phyloP scores from a whole-genome alignment of 2,113 vertebrate species.

The Psammodynastes pulverulentus region DNA sequence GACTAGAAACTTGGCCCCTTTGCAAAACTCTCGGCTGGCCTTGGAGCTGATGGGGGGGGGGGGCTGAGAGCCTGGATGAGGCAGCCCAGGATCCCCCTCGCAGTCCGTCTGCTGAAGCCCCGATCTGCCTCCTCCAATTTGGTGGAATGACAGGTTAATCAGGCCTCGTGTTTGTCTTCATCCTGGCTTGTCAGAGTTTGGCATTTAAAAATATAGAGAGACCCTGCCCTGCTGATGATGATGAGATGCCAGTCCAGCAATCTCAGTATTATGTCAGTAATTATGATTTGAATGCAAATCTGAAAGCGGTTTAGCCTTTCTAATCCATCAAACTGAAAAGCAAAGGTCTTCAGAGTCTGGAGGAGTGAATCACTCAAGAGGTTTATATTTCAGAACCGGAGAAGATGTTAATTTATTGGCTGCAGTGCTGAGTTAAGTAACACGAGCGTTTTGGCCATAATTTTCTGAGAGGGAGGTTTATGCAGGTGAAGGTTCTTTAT shows the following conservation, averaged over 20 bases:
- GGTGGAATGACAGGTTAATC: neutral
- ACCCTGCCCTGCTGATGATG: neutral
- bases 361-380: neutral
- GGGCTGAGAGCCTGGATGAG: neutral
- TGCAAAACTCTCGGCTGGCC: neutral
- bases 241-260: neutral
- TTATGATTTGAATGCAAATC: neutral
- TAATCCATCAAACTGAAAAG: neutral
- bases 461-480: neutral
- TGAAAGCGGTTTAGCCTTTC: neutral
- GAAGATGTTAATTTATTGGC: neutral
- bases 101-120: neutral
- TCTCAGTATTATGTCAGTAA: neutral
- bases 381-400: neutral
- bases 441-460: neutral
- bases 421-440: neutral
- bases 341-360: neutral
- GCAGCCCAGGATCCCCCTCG: neutral
- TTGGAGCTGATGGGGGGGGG: too few species aligned
- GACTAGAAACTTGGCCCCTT: neutral
- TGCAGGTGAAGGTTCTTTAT: neutral
- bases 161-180: neutral
- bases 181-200: neutral
- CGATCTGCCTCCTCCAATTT: neutral
- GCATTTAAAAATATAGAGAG: neutral